These are phyloP conservation scores for Neoseiulus cucumeris DNA, from an alignment of 1,140 invertebrate genomes.

Conservation along the genomic window DNA sequence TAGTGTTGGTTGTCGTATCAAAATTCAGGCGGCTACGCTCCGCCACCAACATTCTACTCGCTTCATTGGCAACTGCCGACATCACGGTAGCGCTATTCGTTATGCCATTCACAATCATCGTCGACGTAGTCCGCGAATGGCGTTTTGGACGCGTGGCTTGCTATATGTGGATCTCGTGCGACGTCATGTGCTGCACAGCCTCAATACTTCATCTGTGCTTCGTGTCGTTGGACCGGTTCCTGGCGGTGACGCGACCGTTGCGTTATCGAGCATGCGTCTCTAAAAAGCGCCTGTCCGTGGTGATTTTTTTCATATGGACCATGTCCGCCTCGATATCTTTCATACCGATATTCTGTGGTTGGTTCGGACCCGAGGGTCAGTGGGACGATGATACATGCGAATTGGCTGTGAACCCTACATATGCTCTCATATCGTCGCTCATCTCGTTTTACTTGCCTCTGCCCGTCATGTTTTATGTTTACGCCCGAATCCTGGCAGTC, in stretches of 20 bases:
- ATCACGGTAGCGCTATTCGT: constrained; percentile 50
- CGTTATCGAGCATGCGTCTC: constrained; percentile 71
- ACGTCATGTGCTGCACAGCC: constrained; percentile 42
- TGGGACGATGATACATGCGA: constrained; percentile 13
- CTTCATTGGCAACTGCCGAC: constrained; percentile 53
- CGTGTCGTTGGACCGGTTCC: constrained; percentile 56
- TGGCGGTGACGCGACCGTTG: constrained; percentile 71
- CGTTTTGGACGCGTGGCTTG: constrained; percentile 60
- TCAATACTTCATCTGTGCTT: constrained; percentile 79
- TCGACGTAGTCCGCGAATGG: constrained; percentile 57
- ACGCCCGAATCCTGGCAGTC: constrained; percentile 59
- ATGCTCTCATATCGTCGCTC: constrained; percentile 45
- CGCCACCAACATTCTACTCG: constrained; percentile 54
- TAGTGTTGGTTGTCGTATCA: constrained; percentile 63
- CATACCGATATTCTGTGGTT: constrained; percentile 66
- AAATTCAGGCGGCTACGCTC: constrained; percentile 52
- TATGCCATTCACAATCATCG: constrained; percentile 53
- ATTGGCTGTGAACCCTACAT: constrained; percentile 51
- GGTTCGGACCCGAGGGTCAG: constrained; percentile 36
- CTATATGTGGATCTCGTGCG: constrained; percentile 36
- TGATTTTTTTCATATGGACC: constrained; percentile 69
- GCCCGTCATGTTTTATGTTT: constrained; percentile 66
- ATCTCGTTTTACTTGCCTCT: constrained; percentile 75
- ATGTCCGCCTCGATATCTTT: constrained; percentile 68
- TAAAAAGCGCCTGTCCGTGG: constrained; percentile 55